phyloP scores from a whole-genome alignment of 2,113 vertebrate genomes.

The Equus przewalskii region DNA sequence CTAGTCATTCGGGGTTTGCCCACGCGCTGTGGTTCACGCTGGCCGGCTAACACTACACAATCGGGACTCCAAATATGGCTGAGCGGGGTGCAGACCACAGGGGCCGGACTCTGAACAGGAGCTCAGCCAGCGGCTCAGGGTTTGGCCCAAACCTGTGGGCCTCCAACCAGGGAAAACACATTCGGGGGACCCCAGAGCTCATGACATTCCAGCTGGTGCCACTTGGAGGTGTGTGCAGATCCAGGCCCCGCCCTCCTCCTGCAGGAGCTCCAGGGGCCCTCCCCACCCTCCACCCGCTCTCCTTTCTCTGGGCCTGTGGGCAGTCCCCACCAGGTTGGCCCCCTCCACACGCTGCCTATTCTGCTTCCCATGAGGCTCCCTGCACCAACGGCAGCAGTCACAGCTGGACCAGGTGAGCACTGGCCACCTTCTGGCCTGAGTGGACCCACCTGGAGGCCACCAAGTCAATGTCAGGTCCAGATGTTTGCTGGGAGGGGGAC shows the following conservation, averaged over 20 bases:
- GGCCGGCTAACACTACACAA: fast-evolving
- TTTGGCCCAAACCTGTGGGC: not conserved
- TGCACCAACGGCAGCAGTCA: not conserved
- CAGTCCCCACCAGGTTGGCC: not conserved
- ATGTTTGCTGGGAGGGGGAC: not conserved
- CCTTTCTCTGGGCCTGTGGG: not conserved
- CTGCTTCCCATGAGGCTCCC: not conserved
- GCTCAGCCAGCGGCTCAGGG: not conserved
- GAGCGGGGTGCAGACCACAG: not conserved
- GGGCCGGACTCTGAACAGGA: not conserved
- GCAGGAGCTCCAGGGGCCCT: not conserved
- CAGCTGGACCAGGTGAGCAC: not conserved
- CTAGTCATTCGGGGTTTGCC: not conserved
- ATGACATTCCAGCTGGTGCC: not conserved
- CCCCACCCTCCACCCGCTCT: too few species aligned
- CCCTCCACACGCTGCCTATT: not conserved
- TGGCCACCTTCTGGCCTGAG: not conserved
- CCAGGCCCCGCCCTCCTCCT: not conserved
- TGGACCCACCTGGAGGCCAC: not conserved
- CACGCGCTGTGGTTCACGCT: not conserved
- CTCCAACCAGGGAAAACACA: not conserved
- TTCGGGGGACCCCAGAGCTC: not conserved
- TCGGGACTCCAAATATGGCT: fast-evolving
- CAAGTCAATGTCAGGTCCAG: not conserved
- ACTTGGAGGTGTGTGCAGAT: not conserved